These are phyloP conservation scores for Cheirogaleus medius DNA, from an alignment of 2,113 vertebrate genomes.

Conservation along the genomic window DNA sequence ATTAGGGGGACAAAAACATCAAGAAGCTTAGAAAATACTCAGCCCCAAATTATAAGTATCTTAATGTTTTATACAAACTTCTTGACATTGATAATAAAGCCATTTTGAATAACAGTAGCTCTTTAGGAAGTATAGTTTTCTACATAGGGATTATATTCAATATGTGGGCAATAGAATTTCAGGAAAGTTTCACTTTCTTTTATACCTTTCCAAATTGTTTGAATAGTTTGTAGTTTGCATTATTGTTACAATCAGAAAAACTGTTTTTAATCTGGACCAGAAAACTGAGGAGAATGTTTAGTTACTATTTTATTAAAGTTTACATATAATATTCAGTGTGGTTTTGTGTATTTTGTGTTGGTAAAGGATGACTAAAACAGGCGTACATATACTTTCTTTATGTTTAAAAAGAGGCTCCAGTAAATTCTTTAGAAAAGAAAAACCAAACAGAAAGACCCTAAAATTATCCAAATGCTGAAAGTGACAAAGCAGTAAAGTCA, in stretches of 20 bases:
- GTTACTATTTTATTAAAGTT: not conserved
- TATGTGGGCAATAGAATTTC: not conserved
- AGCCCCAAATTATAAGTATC: not conserved
- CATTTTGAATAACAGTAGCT: not conserved
- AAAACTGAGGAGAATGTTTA: constrained; percentile 2
- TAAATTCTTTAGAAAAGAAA: not conserved
- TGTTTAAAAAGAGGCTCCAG: not conserved
- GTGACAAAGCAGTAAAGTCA: not conserved
- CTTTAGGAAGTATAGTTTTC: not conserved
- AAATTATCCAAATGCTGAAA: not conserved
- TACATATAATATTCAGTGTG: not conserved
- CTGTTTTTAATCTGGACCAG: not conserved
- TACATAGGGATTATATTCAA: not conserved
- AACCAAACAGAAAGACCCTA: not conserved
- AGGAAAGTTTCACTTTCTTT: constrained; percentile 14
- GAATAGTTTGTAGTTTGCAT: not conserved
- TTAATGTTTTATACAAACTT: not conserved
- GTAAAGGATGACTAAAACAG: not conserved
- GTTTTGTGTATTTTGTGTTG: not conserved
- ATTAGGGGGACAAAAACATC: not conserved
- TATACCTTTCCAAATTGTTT: not conserved
- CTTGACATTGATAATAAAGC: constrained; percentile 18
- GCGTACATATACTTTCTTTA: not conserved
- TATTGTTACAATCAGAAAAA: not conserved
- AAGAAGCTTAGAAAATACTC: not conserved